Evolutionary conservation across 30 jellyfish, hydroid and myxozoan species (phyloP).

Genomic region (Pseudorhiza aurosa): DNA sequence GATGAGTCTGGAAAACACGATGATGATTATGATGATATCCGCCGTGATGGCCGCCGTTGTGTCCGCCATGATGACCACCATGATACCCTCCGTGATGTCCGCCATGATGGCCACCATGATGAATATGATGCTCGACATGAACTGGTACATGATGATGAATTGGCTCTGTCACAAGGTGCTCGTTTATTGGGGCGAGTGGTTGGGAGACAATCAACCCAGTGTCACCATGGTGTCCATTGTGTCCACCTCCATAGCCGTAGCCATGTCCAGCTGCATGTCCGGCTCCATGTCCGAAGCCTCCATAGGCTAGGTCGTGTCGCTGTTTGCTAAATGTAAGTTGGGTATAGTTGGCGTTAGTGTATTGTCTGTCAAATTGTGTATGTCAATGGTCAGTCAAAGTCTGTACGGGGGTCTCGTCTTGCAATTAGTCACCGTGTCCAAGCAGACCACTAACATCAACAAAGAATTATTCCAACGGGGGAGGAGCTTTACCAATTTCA

Average conservation of each 20-base stretch:
- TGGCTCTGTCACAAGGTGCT: slow-evolving; percentile 53
- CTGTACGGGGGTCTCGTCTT: too few species aligned
- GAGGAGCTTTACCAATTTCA: too few species aligned
- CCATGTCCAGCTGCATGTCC: slow-evolving; percentile 42
- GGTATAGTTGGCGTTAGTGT: too few species aligned
- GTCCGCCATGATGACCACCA: slow-evolving; percentile 55
- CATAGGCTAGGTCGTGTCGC: slow-evolving; percentile 63
- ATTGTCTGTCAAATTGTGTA: too few species aligned
- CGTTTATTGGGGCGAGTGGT: slow-evolving; percentile 49
- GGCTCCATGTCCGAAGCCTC: slow-evolving; percentile 28
- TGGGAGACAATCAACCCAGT: slow-evolving; percentile 16
- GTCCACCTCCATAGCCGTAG: slow-evolving; percentile 13
- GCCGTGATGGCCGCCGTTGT: slow-evolving; percentile 46
- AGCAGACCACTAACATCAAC: too few species aligned
- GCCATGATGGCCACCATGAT: slow-evolving; percentile 49
- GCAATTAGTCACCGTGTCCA: too few species aligned
- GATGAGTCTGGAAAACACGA: slow-evolving; percentile 43
- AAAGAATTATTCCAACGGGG: too few species aligned
- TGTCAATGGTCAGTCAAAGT: too few species aligned
- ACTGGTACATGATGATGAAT: slow-evolving; percentile 37
- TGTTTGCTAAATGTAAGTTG: slow-evolving; percentile 37
- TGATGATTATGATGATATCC: slow-evolving; percentile 42
- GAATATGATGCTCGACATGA: slow-evolving; percentile 19
- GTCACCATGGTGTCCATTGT: slow-evolving; percentile 12
- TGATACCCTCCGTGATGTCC: slow-evolving; percentile 64